Conservation (phyloP, 2,113 vertebrate genomes). For the Enhydra lutris region DNA sequence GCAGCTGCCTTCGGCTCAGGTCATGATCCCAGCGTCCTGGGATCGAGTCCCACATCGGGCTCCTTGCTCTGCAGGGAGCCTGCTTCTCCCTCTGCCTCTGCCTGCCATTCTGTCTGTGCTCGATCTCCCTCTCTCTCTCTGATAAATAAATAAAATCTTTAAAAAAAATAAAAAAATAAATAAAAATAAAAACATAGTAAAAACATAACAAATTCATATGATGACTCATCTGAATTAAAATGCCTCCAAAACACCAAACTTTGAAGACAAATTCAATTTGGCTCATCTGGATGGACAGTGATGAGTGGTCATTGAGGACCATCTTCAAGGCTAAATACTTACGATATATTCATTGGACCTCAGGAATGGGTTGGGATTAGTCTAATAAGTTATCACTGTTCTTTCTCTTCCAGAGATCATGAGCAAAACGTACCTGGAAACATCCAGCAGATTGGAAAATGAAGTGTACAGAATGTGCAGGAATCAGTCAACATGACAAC, state of each 20-base stretch:
- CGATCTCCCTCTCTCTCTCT: no score
- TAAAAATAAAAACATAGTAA: background rate
- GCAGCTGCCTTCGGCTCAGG: no score
- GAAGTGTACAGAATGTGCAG: background rate
- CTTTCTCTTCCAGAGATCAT: background rate
- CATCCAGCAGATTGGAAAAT: background rate
- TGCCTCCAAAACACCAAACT: background rate
- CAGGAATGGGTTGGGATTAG: background rate
- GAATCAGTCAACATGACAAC: background rate
- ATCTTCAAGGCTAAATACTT: background rate
- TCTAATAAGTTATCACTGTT: background rate
- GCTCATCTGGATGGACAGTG: background rate
- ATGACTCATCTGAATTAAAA: background rate
- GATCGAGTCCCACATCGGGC: no score
- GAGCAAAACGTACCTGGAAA: background rate
- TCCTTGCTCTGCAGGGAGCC: no score
- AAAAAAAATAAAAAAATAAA: no score
- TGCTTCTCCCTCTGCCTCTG: no score
- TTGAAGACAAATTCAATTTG: background rate
- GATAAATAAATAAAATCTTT: no score
- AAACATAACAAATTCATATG: background rate
- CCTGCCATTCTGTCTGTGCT: no score
- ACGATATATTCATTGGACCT: background rate
- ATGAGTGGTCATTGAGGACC: background rate
- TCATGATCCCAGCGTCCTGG: no score